Base-by-base conservation (phyloP, 2,797 vertebrate genomes). In the Myiotriccus ornatus region DNA sequence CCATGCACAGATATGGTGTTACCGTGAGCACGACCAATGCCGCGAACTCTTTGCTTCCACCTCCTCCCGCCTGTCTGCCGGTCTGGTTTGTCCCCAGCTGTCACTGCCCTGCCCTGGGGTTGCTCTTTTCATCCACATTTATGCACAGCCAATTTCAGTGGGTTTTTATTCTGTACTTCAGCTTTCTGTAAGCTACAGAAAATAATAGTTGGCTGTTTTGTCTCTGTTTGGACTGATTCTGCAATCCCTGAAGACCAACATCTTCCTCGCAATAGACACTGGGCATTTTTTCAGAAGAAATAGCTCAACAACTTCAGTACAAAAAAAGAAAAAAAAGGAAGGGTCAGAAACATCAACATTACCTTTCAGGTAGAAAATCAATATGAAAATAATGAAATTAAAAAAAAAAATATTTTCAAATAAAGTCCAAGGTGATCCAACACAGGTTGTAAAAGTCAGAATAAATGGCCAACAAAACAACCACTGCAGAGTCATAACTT, bases 1-100 rank as follows among this genome's bases (percentile, higher is more conserved):
- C 28, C 3, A 0, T 2, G 3, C 15, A 32, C 23, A 16, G 21
- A 19, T 0, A 0, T 16, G 19, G 7, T n/a, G 21, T n/a, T 22
- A 24, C 46, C 5, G 0, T 28, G 82, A 41, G 35, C 34, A 53
- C 1, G 1, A 34, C 57, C 63, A 50, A 6, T 2, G 1, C 32
- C 2, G 0, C 44, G 4, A 0, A 14, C 50, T 62, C 55, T 53
- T 69, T 50, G 30, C 30, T 34, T 49, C 49, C 35, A 10, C 19
- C 65, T 85, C 41, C 65, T 69, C 37, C 34, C 1, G 0, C 49
- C 49, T 27, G 7, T 22, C 53, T 21, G 9, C 27, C n/a, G 28
- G 27, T 37, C 41, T 52, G 35, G 21, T 55, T 83, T 4, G 1
- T 79, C 52, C 30, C 47, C 57, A 43, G 15, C 2, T 47, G 64